These are phyloP conservation scores for Lagothrix lagotricha DNA, from an alignment of 2,797 vertebrate genomes.

Conservation along the genomic window DNA sequence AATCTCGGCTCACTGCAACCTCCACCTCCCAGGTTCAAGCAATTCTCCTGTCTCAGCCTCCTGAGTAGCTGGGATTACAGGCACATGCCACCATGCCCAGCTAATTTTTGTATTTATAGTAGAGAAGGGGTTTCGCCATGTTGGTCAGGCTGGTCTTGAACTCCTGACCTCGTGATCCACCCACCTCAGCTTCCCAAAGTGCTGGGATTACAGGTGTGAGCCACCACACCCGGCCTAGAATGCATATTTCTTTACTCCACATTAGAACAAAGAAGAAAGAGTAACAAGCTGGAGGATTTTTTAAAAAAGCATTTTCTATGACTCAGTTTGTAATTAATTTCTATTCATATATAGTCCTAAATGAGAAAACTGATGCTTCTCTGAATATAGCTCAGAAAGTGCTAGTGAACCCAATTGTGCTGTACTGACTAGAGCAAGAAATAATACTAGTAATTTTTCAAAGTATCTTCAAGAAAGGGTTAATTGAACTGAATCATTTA, in stretches of 20 bases:
- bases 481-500: not conserved
- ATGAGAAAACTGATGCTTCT: not conserved
- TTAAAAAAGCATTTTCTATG: not conserved
- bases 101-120: no score
- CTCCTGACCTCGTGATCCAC: no score
- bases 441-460: not conserved
- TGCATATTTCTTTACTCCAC: not conserved
- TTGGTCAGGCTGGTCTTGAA: no score
- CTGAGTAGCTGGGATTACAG: no score
- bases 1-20: no score
- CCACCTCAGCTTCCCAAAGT: no score
- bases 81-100: no score
- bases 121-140: no score
- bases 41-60: no score
- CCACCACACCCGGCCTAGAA: no score
- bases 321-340: not conserved
- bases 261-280: not conserved
- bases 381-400: not conserved
- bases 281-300: not conserved
- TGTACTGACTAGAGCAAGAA: not conserved
- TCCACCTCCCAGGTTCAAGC: no score
- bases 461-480: not conserved
- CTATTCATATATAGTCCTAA: not conserved
- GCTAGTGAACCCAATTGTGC: not conserved
- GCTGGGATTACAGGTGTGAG: no score